Base-by-base conservation (phyloP, 2,888 invertebrate genomes). In the Nomada flava region DNA sequence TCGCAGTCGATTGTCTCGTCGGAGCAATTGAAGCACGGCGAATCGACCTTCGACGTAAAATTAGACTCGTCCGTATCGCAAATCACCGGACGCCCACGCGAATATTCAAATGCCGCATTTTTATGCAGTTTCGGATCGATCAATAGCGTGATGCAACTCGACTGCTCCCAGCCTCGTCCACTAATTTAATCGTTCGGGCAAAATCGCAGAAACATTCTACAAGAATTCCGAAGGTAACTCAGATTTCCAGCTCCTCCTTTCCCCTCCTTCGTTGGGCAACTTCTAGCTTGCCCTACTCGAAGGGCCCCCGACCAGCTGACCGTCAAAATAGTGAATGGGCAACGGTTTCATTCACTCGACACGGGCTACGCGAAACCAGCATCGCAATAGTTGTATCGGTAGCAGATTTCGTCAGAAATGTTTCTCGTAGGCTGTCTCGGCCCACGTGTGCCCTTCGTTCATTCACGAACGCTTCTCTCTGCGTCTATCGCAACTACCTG, bases 391-490 rank as follows among this genome's bases (percentile, higher is more conserved):
- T 50, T 42, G 59, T 42, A 70, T 62, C 64, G 62, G 60, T 65
- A 72, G 59, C 47, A 26, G 82, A 72, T 83, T 78, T 72, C 75
- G 26, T 78, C 75, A 64, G 53, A 63, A 9, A 63, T 2, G 13
- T 50, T 42, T 23, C 7, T 50, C 72, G 68, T 72, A 60, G 62
- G 47, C 47, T 42, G 71, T 64, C 76, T 52, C 83, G 69, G 81
- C 89, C 89, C 86, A 87, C 89, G 82, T 84, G 82, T 85, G 86
- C 87, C 86, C 84, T 77, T 82, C 82, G 80, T 79, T 80, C 87
- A 82, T 87, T 87, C 87, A 83, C 72, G 59, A 65, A 68, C 53
- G 29, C n/a, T 18, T 69, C 62, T 23, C 42, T 23, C 42, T 63
- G 50, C 50, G 59, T 10, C 62, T 44, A 57, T 76, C 69, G 63